A percentile compares a stretch with the other conserved stretches of the same genome.
phyloP scores from a whole-genome alignment of 2,113 vertebrate genomes.

The Psophia crepitans region DNA sequence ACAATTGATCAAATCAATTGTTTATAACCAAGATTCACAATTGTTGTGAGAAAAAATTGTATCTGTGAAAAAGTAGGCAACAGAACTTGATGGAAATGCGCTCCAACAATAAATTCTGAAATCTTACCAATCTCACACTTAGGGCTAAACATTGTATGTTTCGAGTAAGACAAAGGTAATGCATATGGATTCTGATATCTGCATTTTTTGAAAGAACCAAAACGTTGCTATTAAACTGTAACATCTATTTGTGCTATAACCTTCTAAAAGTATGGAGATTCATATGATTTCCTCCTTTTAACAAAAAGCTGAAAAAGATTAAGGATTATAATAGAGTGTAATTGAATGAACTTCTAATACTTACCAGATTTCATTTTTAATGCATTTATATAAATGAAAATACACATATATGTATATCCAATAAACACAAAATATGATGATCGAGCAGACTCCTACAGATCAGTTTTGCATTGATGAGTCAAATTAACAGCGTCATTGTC shows the following conservation, averaged over 20 bases:
- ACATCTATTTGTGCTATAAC: neutral
- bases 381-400: neutral
- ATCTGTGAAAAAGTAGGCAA: neutral
- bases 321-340: neutral
- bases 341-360: neutral
- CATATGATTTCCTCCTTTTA: neutral
- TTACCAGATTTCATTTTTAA: neutral
- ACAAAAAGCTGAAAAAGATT: neutral
- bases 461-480: neutral
- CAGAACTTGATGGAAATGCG: neutral
- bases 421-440: neutral
- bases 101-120: neutral
- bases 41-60: accelerated
- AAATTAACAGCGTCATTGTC: neutral
- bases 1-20: neutral
- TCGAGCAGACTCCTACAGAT: neutral
- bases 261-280: neutral
- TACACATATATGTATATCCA: accelerated
- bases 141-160: neutral
- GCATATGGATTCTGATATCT: neutral
- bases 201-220: neutral
- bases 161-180: neutral
- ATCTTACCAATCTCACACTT: neutral
- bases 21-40: neutral
- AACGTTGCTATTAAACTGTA: neutral